These are phyloP conservation scores for Pygmarrhopalites habei DNA, from an alignment of 1,140 invertebrate genomes.

Conservation along the genomic window DNA sequence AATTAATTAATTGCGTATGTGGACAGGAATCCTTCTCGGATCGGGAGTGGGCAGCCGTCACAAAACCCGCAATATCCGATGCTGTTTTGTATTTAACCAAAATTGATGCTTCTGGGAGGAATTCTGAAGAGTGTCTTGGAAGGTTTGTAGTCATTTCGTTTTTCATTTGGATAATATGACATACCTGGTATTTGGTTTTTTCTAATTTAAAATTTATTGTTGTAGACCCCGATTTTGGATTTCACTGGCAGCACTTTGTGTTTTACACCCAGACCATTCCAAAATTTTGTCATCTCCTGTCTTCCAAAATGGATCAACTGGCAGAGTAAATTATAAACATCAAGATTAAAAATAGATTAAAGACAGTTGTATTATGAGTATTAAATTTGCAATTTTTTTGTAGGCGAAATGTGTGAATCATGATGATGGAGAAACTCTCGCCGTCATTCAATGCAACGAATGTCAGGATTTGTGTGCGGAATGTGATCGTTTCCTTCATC, in stretches of 20 bases:
- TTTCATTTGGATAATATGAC: too few relatives aligned
- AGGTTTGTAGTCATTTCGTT: too few relatives aligned
- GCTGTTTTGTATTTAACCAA: constrained; percentile 79
- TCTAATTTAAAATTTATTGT: too few relatives aligned
- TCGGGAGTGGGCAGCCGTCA: constrained; percentile 76
- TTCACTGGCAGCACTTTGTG: constrained; percentile 83
- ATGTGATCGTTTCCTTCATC: constrained; percentile 89
- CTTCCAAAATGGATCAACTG: constrained; percentile 51
- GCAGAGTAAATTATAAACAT: constrained; percentile 49
- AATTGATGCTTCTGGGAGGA: constrained; percentile 64
- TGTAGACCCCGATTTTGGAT: too few relatives aligned
- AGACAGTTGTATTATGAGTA: too few relatives aligned
- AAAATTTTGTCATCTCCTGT: constrained; percentile 70
- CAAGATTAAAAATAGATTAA: too few relatives aligned
- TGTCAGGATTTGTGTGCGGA: constrained; percentile 92
- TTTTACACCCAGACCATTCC: constrained; percentile 83
- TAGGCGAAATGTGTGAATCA: constrained; percentile 88
- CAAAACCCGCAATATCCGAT: constrained; percentile 83
- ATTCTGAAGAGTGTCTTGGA: constrained; percentile 66
- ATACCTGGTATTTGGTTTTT: too few relatives aligned
- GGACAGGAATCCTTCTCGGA: constrained; percentile 77
- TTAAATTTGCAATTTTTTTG: too few relatives aligned
- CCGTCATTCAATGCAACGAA: constrained; percentile 80
- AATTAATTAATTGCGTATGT: too few relatives aligned
- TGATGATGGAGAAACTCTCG: constrained; percentile 89